These are phyloP conservation scores for Ardeotis arabs DNA, from an alignment of 2,113 vertebrate genomes.

Conservation along the genomic window DNA sequence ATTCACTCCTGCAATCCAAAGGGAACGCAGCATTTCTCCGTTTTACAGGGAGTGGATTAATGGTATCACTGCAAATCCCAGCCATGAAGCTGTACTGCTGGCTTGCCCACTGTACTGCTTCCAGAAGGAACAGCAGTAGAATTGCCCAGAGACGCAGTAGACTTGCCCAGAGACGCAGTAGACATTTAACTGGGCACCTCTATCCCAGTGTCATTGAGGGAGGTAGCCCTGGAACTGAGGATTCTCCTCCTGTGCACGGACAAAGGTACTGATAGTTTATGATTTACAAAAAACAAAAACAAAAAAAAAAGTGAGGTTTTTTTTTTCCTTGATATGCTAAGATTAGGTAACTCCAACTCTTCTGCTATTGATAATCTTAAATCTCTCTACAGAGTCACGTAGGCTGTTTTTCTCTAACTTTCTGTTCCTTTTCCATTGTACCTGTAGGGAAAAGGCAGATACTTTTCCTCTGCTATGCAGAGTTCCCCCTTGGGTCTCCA, in stretches of 20 bases:
- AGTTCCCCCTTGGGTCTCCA: neutral
- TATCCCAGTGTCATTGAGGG: neutral
- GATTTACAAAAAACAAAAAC: neutral
- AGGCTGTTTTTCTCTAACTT: neutral
- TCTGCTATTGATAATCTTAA: neutral
- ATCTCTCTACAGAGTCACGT: neutral
- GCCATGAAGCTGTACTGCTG: neutral
- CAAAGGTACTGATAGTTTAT: neutral
- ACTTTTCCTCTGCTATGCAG: neutral
- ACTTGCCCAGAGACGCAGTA: neutral
- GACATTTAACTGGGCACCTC: fast-evolving
- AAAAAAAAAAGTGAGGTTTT: neutral
- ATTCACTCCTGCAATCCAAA: neutral
- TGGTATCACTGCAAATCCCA: neutral
- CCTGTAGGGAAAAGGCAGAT: neutral
- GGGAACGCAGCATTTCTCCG: neutral
- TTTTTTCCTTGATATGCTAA: neutral
- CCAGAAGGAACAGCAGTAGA: neutral
- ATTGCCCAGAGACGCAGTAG: neutral
- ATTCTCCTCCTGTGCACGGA: neutral
- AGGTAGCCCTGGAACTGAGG: neutral
- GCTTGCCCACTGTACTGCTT: neutral
- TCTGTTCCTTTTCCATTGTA: neutral
- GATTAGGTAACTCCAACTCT: neutral
- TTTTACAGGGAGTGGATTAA: neutral